Evolutionary conservation across 2,113 vertebrate genomes (phyloP).

Genomic region (Edolisoma coerulescens): DNA sequence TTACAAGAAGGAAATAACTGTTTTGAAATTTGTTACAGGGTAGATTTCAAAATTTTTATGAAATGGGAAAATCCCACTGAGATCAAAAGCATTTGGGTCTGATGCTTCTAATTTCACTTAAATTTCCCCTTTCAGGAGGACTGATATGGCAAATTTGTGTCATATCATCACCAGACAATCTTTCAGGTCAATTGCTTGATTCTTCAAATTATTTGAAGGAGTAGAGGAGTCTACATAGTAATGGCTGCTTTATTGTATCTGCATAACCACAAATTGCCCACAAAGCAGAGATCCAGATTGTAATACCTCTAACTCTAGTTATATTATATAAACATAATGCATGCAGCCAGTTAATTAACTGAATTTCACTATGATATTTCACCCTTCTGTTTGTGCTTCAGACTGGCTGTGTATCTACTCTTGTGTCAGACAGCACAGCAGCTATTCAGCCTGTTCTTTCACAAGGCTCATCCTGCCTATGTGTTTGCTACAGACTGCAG

Average conservation of each 20-base stretch:
- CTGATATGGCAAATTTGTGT: background rate
- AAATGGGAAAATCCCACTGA: background rate
- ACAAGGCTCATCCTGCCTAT: background rate
- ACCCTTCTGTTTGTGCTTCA: background rate
- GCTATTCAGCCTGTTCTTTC: background rate
- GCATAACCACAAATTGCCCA: background rate
- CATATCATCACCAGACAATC: background rate
- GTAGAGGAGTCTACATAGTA: background rate
- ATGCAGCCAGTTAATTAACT: background rate
- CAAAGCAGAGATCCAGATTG: background rate
- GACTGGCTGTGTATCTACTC: background rate
- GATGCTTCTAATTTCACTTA: background rate
- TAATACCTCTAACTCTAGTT: background rate
- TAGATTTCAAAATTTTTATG: background rate
- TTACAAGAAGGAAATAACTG: background rate
- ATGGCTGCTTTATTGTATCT: background rate
- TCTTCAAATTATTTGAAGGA: background rate
- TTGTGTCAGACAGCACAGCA: background rate
- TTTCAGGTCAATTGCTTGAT: background rate
- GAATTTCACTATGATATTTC: background rate
- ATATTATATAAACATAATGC: background rate
- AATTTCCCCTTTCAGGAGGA: background rate
- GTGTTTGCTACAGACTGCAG: fast-evolving
- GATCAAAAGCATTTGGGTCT: background rate
- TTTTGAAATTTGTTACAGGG: background rate